Base-by-base conservation (phyloP, 2,113 vertebrate genomes). In the Rhinoderma darwinii region DNA sequence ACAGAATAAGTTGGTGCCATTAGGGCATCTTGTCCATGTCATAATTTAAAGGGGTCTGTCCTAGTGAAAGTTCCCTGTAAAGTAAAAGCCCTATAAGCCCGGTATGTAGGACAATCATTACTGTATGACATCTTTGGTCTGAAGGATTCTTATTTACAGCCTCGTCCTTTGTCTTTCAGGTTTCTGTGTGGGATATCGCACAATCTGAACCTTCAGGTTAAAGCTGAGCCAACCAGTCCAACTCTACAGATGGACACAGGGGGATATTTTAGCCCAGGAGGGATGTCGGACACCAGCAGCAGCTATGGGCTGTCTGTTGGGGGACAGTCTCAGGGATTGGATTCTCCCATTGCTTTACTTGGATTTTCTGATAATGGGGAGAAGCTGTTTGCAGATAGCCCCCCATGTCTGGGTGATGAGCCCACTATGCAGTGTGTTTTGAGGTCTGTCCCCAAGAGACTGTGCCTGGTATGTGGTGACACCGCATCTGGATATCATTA, bases 401-500 rank as follows among this genome's bases (percentile, higher is more conserved):
- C 51, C 81, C 83, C 0, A 90, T 92, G 32, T 81, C 90, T 39
- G 77, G 15, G 87, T 82, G 91, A 79, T 88, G 91, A 89, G 12
- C 89, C 91, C 32, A 77, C 91, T 74, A 89, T 93, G 44, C 84
- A 97, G 90, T 96, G 96, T 61, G 94, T 96, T 35, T 93, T 97
- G 87, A 97, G 95, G 92, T 96, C 96, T 6, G 93, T 97, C 84
- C 96, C 96, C 89, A 97, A 97, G 89, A 94, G 97, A 86, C 95
- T 98, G 83, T 98, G 97, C 88, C 93, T 98, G 87, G 97, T 97
- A 35, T 98, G 96, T 43, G 97, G 97, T 11, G 96, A 98, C 0
- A 95, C 97, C 78, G 97, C 96, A 1, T 98, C 97, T 0, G 96
- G 97, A 70, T 97, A 97, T 89, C 97, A 98, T 91, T 97, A 97